phyloP scores from a whole-genome alignment of 2,113 vertebrate species.

The Puma concolor region DNA sequence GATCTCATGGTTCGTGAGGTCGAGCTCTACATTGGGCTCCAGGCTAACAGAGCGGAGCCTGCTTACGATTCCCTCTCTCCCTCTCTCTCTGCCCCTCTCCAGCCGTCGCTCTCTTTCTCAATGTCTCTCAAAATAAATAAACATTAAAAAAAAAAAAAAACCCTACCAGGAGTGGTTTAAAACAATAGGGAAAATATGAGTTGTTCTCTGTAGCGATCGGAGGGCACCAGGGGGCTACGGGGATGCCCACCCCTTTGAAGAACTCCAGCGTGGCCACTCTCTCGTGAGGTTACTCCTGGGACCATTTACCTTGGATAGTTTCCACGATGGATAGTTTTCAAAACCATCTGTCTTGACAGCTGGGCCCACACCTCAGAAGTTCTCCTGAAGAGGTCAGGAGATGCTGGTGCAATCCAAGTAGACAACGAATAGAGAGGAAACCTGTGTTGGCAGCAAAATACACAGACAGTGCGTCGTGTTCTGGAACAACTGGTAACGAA shows the following conservation, averaged over 20 bases:
- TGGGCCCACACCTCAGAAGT: not conserved
- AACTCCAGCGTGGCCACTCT: not conserved
- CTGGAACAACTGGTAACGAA: not conserved
- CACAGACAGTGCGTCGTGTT: too few species aligned
- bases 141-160: too few species aligned
- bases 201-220: not conserved
- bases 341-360: not conserved
- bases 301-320: not conserved
- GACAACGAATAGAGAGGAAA: not conserved
- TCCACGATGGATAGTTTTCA: not conserved
- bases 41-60: too few species aligned
- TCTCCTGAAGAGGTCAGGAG: not conserved
- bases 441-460: not conserved
- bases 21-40: too few species aligned
- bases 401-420: not conserved
- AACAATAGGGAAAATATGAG: not conserved
- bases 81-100: too few species aligned
- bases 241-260: not conserved
- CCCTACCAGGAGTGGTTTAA: not conserved
- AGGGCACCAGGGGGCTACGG: rapidly evolving
- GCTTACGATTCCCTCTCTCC: too few species aligned
- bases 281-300: not conserved
- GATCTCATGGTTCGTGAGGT: too few species aligned
- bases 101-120: too few species aligned
- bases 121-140: too few species aligned